These are phyloP conservation scores for Octopus sinensis DNA, from an alignment of 1,140 invertebrate species.

Conservation along the genomic window DNA sequence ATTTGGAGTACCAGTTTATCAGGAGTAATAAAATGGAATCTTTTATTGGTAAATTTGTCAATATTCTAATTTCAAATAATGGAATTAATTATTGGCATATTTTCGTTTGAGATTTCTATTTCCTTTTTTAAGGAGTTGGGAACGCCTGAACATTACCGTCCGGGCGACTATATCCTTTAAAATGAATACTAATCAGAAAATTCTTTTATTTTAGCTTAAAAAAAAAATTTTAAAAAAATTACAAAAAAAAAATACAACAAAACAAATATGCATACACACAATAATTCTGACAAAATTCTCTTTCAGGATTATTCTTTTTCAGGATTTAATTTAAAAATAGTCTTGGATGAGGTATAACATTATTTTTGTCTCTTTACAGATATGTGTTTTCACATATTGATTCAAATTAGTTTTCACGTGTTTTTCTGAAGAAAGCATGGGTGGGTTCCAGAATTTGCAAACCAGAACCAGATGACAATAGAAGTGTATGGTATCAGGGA, in stretches of 20 bases:
- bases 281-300: no score
- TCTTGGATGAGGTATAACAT: neutral
- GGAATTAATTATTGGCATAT: neutral
- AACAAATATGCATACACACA: no score
- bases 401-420: neutral
- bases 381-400: neutral
- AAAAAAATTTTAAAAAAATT: no score
- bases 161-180: conserved; percentile 2
- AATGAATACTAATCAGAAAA: no score
- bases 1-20: conserved; percentile 6
- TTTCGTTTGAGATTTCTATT: neutral
- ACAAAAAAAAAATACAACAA: no score
- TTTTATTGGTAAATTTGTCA: neutral
- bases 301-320: no score
- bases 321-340: neutral
- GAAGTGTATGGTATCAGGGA: no score
- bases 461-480: no score
- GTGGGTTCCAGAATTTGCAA: no score
- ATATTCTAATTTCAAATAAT: neutral
- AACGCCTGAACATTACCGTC: conserved; percentile 7
- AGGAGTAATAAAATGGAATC: neutral
- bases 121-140: neutral
- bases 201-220: no score
- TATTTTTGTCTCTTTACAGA: conserved; percentile 5
- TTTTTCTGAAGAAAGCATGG: no score